phyloP scores from a whole-genome alignment of 2,113 vertebrate genomes.

The Scomber colias region DNA sequence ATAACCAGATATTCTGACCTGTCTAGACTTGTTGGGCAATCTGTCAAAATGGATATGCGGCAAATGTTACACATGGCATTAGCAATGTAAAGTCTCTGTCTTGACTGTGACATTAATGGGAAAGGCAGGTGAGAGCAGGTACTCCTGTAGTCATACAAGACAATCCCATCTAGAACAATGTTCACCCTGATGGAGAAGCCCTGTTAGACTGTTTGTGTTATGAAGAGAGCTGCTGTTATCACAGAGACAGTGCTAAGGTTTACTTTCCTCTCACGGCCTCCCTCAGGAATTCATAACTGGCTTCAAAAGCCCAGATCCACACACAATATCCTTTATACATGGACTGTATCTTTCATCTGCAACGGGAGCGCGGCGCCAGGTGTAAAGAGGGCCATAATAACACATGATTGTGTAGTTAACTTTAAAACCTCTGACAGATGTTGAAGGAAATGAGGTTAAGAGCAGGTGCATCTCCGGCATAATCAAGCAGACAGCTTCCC shows the following conservation, averaged over 20 bases:
- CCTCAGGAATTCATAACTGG: conserved; percentile 33
- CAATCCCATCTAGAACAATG: conserved; percentile 17
- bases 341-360: conserved; percentile 33
- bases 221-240: conserved; percentile 26
- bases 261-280: neutral
- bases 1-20: no score
- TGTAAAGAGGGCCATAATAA: conserved; percentile 45
- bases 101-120: neutral
- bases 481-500: conserved; percentile 58
- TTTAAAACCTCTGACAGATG: conserved; percentile 66
- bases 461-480: conserved; percentile 67
- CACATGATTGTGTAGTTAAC: conserved; percentile 69
- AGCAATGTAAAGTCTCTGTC: neutral
- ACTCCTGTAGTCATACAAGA: conserved; percentile 20
- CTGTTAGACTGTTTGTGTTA: conserved; percentile 21
- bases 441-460: conserved; percentile 68
- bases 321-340: conserved; percentile 25
- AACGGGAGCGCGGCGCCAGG: conserved; percentile 1
- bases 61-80: neutral
- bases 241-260: conserved; percentile 3
- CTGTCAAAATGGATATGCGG: no score
- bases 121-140: neutral
- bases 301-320: conserved; percentile 23
- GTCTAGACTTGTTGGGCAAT: no score
- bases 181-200: conserved; percentile 7